These are phyloP conservation scores for Varanus salvator DNA, from an alignment of 2,113 vertebrate genomes.

Conservation along the genomic window DNA sequence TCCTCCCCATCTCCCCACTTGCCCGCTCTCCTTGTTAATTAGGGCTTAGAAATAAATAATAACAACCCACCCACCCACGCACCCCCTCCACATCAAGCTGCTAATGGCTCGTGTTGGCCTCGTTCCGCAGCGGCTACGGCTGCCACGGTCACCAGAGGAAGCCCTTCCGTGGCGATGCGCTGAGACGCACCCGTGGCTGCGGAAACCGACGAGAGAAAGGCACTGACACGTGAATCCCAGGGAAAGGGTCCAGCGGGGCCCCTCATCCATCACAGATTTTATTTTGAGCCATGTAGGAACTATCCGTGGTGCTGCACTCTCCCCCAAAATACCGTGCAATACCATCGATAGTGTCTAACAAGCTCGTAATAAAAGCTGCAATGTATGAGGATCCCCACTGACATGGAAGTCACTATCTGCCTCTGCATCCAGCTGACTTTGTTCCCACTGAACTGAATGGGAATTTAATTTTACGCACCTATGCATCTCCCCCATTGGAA, in stretches of 20 bases:
- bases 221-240: neutral
- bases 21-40: neutral
- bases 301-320: too few species aligned
- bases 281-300: too few species aligned
- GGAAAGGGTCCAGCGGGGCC: too few species aligned
- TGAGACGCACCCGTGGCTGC: neutral
- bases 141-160: neutral
- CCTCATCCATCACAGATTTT: too few species aligned
- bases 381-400: too few species aligned
- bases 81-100: neutral
- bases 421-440: neutral
- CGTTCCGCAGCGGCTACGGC: neutral
- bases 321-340: too few species aligned
- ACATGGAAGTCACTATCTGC: too few species aligned
- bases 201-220: neutral
- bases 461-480: too few species aligned
- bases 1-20: neutral
- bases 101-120: neutral
- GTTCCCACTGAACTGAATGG: too few species aligned
- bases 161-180: neutral
- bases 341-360: too few species aligned
- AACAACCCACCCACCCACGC: neutral
- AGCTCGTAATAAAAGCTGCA: too few species aligned
- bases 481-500: neutral
- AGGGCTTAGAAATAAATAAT: slow-evolving; percentile 9